phyloP scores from a whole-genome alignment of 1,140 invertebrate species.

The Idris sp. region DNA sequence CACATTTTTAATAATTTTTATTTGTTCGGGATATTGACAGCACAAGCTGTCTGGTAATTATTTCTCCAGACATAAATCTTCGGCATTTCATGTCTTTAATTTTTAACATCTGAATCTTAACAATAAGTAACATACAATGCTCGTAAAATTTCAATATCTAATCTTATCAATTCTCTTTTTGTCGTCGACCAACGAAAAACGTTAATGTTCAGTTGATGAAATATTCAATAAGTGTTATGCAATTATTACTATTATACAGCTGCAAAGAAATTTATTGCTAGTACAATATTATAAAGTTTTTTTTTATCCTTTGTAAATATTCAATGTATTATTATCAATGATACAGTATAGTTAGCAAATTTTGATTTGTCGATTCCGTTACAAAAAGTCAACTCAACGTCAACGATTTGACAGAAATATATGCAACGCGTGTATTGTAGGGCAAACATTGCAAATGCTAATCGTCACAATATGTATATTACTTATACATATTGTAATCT shows the following conservation, averaged over 20 bases:
- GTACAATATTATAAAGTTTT: not conserved
- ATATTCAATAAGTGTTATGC: conserved; percentile 19
- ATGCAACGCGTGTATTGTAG: conserved; percentile 37
- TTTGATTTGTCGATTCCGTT: conserved; percentile 7
- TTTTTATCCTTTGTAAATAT: too few relatives aligned
- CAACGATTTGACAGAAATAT: conserved; percentile 34
- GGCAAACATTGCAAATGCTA: conserved; percentile 47
- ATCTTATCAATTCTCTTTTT: conserved; percentile 28
- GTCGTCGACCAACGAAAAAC: conserved; percentile 14
- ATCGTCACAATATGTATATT: conserved; percentile 48
- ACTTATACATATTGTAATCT: conserved; percentile 24
- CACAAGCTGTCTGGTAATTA: too few relatives aligned
- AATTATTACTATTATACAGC: conserved; percentile 28
- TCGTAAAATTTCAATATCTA: conserved; percentile 23
- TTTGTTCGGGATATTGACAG: too few relatives aligned
- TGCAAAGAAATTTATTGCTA: conserved; percentile 19
- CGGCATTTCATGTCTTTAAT: conserved; percentile 16
- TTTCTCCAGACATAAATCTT: conserved; percentile 19
- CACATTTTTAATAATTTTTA: too few relatives aligned
- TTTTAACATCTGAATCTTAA: conserved; percentile 24
- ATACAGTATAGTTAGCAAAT: too few relatives aligned
- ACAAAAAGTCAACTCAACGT: conserved; percentile 25
- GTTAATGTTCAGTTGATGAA: conserved; percentile 25
- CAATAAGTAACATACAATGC: conserved; percentile 16
- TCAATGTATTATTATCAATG: too few relatives aligned